phyloP scores from a whole-genome alignment of 2,797 vertebrate genomes.

The Ceryle rudis region DNA sequence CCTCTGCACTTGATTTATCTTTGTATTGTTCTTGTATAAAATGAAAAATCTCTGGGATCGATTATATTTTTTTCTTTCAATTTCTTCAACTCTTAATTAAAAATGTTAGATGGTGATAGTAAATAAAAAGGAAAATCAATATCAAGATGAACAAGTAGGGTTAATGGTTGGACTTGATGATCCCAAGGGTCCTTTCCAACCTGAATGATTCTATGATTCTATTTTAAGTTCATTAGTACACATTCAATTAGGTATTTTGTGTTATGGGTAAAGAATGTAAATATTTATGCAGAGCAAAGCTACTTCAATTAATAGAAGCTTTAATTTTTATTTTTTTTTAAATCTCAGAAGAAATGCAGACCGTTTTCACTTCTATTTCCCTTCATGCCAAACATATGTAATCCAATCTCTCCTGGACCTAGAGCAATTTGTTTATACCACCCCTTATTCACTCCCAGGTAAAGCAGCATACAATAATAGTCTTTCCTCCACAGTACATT shows the following conservation, averaged over 20 bases:
- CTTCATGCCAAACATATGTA: not conserved
- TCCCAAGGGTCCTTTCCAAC: too few species aligned
- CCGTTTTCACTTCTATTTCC: not conserved
- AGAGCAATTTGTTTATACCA: not conserved
- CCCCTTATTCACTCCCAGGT: not conserved
- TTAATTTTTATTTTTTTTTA: conserved; percentile 15
- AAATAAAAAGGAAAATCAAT: conserved; percentile 10
- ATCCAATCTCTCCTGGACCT: not conserved
- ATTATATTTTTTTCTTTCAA: not conserved
- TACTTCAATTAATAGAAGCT: not conserved
- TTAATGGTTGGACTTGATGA: too few species aligned
- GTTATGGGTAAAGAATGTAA: not conserved
- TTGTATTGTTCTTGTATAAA: not conserved
- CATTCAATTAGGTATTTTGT: not conserved
- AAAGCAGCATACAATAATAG: not conserved
- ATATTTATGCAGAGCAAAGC: not conserved
- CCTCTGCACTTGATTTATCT: not conserved
- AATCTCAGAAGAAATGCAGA: not conserved
- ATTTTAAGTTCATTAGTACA: not conserved
- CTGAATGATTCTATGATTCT: not conserved
- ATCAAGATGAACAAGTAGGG: not conserved
- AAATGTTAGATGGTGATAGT: not conserved
- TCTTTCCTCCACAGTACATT: not conserved
- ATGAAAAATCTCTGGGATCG: not conserved
- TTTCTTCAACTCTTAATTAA: conserved; percentile 19